A percentile compares a stretch with the other conserved stretches of the same genome.
Evolutionary conservation across 2,888 invertebrate species (phyloP).

Genomic region (Microdon myrmicae): DNA sequence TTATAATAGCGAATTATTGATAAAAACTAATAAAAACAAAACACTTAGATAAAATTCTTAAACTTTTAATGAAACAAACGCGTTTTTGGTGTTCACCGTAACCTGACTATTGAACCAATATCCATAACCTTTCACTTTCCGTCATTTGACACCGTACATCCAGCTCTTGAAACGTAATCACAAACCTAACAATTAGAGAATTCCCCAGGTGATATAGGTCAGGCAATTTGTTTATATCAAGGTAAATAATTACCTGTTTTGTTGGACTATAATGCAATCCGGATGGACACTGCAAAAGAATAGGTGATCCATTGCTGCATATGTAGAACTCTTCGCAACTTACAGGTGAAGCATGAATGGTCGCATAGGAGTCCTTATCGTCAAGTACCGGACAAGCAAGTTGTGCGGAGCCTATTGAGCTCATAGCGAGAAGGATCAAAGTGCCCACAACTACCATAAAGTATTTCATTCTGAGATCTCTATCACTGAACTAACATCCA

Average conservation of each 20-base stretch:
- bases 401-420: constrained; percentile 9
- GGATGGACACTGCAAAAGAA: constrained; percentile 24
- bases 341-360: constrained; percentile 38
- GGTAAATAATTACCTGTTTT: constrained; percentile 21
- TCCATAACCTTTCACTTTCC: no score
- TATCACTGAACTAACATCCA: neutral
- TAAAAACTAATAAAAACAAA: no score
- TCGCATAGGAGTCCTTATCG: constrained; percentile 16
- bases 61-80: no score
- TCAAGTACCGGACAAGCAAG: constrained; percentile 39
- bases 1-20: no score
- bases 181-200: constrained; percentile 7
- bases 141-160: no score
- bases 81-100: no score
- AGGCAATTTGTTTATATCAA: no score
- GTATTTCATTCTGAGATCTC: neutral
- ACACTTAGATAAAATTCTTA: no score
- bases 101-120: no score
- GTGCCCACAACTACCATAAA: neutral
- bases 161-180: neutral
- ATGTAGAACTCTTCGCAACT: constrained; percentile 46
- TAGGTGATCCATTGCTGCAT: constrained; percentile 35
- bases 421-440: neutral
- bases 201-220: no score
- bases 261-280: constrained; percentile 35